These are phyloP conservation scores for Chinchilla lanigera DNA, from an alignment of 2,113 vertebrate genomes.

Conservation along the genomic window DNA sequence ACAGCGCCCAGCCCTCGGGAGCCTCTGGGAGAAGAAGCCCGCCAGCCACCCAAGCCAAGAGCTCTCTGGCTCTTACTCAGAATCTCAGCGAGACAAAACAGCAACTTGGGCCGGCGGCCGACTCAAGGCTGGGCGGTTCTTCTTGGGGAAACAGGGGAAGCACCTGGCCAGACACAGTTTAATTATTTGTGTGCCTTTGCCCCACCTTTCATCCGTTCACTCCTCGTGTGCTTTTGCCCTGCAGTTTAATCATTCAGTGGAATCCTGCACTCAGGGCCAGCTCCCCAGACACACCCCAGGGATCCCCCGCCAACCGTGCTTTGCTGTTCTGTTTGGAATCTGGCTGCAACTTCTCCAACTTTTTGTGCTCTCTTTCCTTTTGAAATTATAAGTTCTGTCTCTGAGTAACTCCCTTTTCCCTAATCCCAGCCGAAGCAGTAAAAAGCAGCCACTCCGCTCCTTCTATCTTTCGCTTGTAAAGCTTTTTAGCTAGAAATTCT, in stretches of 20 bases:
- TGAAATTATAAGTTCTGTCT: not conserved
- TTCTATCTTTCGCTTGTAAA: not conserved
- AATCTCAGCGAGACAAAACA: not conserved
- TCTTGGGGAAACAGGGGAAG: not conserved
- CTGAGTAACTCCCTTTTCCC: not conserved
- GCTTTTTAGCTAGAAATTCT: not conserved
- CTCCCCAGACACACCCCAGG: not conserved
- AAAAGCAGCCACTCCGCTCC: not conserved
- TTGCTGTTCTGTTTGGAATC: not conserved
- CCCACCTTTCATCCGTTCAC: not conserved
- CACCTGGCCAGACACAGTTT: not conserved
- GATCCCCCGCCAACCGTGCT: too few species aligned
- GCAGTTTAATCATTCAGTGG: not conserved
- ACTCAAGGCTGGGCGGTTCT: not conserved
- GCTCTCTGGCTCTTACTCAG: not conserved
- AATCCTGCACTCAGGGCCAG: too few species aligned
- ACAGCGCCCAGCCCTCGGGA: too few species aligned
- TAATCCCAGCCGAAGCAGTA: not conserved
- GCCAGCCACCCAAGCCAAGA: not conserved
- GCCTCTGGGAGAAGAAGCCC: too few species aligned
- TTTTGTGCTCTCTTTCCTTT: too few species aligned
- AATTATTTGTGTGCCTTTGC: not conserved
- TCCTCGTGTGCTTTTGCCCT: too few species aligned
- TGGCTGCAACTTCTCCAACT: too few species aligned
- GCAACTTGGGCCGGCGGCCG: not conserved